Evolutionary conservation across 2,113 vertebrate genomes (phyloP).

Genomic region (Tyrannus savana): DNA sequence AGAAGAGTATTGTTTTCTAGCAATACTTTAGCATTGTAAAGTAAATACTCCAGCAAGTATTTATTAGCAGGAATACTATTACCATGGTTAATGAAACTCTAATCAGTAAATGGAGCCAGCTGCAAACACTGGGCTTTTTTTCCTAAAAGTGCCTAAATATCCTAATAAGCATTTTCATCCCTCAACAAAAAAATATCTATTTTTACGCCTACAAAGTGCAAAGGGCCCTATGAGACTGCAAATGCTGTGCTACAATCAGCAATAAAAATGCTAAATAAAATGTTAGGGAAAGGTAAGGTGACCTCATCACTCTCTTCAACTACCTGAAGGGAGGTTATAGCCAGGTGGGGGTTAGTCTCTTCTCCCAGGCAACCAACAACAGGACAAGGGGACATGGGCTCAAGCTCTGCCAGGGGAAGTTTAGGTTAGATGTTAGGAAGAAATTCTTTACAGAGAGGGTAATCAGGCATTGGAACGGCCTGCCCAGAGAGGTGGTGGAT

Average conservation of each 20-base stretch:
- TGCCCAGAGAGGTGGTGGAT: no score
- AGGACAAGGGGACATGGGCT: no score
- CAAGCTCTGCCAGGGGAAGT: no score
- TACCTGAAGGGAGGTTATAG: no score
- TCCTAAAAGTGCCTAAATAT: not conserved
- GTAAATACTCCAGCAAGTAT: slow-evolving; percentile 52
- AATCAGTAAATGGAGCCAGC: slow-evolving; percentile 45
- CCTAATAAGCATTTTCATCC: not conserved
- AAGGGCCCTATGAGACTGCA: not conserved
- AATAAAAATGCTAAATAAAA: slow-evolving; percentile 31
- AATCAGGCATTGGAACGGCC: no score
- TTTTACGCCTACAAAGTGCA: slow-evolving; percentile 21
- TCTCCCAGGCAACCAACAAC: no score
- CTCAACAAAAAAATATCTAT: not conserved
- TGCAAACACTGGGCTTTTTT: not conserved
- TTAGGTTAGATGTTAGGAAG: no score
- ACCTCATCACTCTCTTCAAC: no score
- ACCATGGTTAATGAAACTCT: slow-evolving; percentile 34
- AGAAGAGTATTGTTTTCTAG: slow-evolving; percentile 41
- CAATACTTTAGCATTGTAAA: slow-evolving; percentile 22
- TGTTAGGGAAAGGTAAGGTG: not conserved
- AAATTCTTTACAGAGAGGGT: no score
- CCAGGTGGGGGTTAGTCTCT: no score
- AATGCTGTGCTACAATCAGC: not conserved
- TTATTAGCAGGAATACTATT: slow-evolving; percentile 58